Evolutionary conservation across 2,113 vertebrate species (phyloP), one percentile per base, ranked within the genome.

Genomic region (Stigmatopora nigra): DNA sequence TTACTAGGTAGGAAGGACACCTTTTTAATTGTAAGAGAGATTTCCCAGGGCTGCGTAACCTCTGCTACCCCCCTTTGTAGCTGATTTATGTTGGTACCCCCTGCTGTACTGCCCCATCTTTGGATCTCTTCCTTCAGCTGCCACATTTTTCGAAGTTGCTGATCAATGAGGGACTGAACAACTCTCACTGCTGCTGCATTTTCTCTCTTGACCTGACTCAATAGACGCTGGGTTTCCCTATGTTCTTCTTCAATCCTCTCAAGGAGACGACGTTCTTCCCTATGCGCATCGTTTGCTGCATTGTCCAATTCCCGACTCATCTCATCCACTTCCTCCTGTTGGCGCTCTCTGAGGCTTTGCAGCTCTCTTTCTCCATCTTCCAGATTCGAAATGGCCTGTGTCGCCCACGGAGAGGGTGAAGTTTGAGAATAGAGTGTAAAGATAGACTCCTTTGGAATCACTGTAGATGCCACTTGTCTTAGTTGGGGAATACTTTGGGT

Each of bases 161-260:
- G 84, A 56, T 91, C 89, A 59, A 91, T 76, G 59, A 87, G 81
- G 25, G 87, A 84, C 51, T 88, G 85, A 0, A 88, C 84, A 2
- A 88, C 88, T 22, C 87, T 73, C n/a, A 83, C 81, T 0, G 85
- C 85, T 0, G 81, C 79, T 15, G 87, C 72, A 17, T 92, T 91
- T 65, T 89, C 88, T 31, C 82, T 77, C 62, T 90, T 91, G 15
- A 91, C 70, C 65, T 89, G 84, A 57, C 85, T 86, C 0, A 93
- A 78, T 17, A 69, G 70, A n/a, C 67, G 69, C 71, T 84, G 87
- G 52, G 78, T 72, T 5, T 89, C 82, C 44, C 78, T 72, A 70
- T 89, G 84, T 58, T 89, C 88, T 57, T 80, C 83, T 64, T 90
- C 87, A 4, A 92, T 72, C 47, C 81, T 87, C 47, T 87, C 83